Conservation (phyloP, 2,797 vertebrate genomes). For the Xiphophorus birchmanni region DNA sequence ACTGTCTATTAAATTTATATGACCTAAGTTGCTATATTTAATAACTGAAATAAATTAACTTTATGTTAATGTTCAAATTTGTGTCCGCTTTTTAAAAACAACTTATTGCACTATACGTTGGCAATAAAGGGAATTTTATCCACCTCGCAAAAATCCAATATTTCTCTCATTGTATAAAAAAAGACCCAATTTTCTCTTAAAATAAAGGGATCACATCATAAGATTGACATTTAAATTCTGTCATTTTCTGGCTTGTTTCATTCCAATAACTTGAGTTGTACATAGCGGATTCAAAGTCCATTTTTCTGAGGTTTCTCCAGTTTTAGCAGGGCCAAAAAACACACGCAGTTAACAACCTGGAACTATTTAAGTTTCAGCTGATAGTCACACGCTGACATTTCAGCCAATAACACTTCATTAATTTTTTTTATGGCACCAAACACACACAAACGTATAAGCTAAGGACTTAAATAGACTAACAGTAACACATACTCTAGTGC, state of each 20-base stretch:
- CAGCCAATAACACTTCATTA: conserved; percentile 70
- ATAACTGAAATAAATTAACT: background rate
- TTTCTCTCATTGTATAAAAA: background rate
- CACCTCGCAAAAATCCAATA: background rate
- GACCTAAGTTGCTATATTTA: background rate
- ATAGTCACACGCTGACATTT: conserved; percentile 52
- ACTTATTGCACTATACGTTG: background rate
- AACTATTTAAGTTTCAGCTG: conserved; percentile 49
- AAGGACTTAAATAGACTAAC: conserved; percentile 12
- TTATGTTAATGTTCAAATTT: background rate
- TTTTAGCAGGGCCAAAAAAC: conserved; percentile 57
- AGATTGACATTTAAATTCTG: background rate
- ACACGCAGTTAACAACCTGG: conserved; percentile 45
- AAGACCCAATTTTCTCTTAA: background rate
- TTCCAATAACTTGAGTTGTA: conserved; percentile 55
- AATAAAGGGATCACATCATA: background rate
- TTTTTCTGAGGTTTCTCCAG: conserved; percentile 60
- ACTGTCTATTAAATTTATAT: no score
- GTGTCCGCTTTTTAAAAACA: background rate
- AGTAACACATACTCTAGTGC: conserved; percentile 9
- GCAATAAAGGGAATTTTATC: background rate
- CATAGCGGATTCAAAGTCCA: conserved; percentile 42
- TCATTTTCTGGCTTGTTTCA: conserved; percentile 36
- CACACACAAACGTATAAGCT: conserved; percentile 6
- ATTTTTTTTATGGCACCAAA: conserved; percentile 33